phyloP scores from a whole-genome alignment of 2,888 invertebrate genomes.

The Lepidocyrtoides sp. region DNA sequence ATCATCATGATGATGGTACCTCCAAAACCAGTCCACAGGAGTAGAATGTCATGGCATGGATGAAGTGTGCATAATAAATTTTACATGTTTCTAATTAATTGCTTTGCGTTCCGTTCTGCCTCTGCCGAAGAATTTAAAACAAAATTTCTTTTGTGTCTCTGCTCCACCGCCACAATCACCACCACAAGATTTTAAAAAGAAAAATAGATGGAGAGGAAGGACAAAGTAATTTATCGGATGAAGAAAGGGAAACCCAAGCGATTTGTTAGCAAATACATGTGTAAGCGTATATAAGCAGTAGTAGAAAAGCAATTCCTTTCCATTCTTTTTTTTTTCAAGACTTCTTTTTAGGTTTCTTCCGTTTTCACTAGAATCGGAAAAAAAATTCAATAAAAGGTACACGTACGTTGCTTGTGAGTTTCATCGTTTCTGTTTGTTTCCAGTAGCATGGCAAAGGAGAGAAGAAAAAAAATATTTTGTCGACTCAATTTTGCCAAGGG shows the following conservation, averaged over 20 bases:
- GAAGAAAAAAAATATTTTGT: constrained; percentile 7
- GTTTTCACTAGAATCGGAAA: too few species aligned
- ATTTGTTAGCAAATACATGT: constrained; percentile 61
- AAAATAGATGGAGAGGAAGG: constrained; percentile 66
- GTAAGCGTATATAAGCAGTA: neutral
- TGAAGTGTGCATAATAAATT: constrained; percentile 50
- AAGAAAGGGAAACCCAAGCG: constrained; percentile 23
- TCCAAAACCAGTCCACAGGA: too few species aligned
- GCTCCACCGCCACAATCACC: neutral
- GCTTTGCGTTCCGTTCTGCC: neutral
- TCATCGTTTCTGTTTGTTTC: neutral
- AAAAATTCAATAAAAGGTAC: constrained; percentile 62
- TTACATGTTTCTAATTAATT: constrained; percentile 43
- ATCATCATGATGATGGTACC: too few species aligned
- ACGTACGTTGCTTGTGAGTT: neutral
- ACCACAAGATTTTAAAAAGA: neutral
- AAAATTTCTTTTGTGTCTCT: neutral
- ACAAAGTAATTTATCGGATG: constrained; percentile 67
- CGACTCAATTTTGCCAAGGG: constrained; percentile 47
- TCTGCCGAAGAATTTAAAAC: neutral
- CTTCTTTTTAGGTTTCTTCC: too few species aligned
- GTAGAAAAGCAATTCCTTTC: constrained; percentile 24
- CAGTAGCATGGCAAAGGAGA: too few species aligned
- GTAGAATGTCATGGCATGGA: neutral
- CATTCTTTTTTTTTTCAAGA: neutral